A percentile compares a stretch with the other conserved stretches of the same genome.
phyloP scores from a whole-genome alignment of 2,888 invertebrate genomes.

The Catotricha subobsoleta region DNA sequence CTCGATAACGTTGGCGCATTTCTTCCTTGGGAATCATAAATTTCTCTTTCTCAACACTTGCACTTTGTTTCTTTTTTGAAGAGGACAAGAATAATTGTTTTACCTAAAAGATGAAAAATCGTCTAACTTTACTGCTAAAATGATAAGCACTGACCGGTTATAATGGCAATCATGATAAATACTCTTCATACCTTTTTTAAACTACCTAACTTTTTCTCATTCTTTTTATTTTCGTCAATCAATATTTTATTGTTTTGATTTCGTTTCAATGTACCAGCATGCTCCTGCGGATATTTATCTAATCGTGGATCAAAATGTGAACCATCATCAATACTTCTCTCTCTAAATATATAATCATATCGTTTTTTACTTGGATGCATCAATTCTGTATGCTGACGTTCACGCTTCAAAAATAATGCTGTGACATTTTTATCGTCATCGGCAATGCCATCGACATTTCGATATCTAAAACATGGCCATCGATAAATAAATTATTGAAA shows the following conservation, averaged over 20 bases:
- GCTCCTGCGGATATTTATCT: slow-evolving; percentile 32
- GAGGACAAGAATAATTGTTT: slow-evolving; percentile 58
- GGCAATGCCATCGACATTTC: neutral
- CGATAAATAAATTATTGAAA: neutral
- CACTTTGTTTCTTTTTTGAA: slow-evolving; percentile 48
- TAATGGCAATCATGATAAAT: too few species aligned
- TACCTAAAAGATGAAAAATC: slow-evolving; percentile 28
- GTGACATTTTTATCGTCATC: slow-evolving; percentile 48
- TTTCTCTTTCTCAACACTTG: slow-evolving; percentile 39
- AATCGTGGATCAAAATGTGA: slow-evolving; percentile 45
- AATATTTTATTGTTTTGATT: slow-evolving; percentile 14
- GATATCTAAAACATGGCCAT: neutral
- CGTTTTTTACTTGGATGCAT: slow-evolving; percentile 29
- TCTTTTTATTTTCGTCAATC: slow-evolving; percentile 25
- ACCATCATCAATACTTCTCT: slow-evolving; percentile 45
- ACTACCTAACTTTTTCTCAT: slow-evolving; percentile 46
- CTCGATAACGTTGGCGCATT: slow-evolving; percentile 37
- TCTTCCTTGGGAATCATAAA: slow-evolving; percentile 37
- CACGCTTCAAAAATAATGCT: slow-evolving; percentile 51
- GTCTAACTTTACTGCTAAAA: slow-evolving; percentile 3
- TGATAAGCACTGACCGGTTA: too few species aligned
- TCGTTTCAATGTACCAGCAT: slow-evolving; percentile 19
- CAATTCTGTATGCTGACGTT: slow-evolving; percentile 52
- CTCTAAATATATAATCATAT: slow-evolving; percentile 34
- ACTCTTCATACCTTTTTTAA: slow-evolving; percentile 44